phyloP scores from a whole-genome alignment of 1,140 invertebrate genomes.

The Luehdorfia chinensis region DNA sequence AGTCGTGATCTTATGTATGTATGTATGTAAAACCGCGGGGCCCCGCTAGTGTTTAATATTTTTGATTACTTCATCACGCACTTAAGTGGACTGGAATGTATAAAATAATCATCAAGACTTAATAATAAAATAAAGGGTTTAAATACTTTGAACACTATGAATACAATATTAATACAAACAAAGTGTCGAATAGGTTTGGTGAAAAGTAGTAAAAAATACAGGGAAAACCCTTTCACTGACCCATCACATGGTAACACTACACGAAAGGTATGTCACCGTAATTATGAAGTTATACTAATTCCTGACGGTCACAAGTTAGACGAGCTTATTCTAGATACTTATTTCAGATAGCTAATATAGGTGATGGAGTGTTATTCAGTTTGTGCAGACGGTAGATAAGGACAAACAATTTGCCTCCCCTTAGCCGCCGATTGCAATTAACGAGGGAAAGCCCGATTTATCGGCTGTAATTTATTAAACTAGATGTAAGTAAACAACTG shows the following conservation, averaged over 20 bases:
- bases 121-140: too few relatives aligned
- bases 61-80: too few relatives aligned
- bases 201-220: too few relatives aligned
- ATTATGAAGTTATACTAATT: slow-evolving; percentile 13
- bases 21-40: too few relatives aligned
- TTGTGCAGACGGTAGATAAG: not conserved
- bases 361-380: slow-evolving; percentile 7
- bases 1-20: too few relatives aligned
- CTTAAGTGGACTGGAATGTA: too few relatives aligned
- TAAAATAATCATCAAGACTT: too few relatives aligned
- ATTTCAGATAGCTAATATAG: not conserved
- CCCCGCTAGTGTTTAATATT: too few relatives aligned
- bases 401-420: slow-evolving; percentile 5
- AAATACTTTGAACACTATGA: too few relatives aligned
- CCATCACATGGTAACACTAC: not conserved
- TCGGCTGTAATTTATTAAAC: not conserved
- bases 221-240: too few relatives aligned
- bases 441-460: slow-evolving; percentile 9
- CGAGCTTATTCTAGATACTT: slow-evolving; percentile 1
- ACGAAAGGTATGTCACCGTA: not conserved
- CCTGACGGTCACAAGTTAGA: not conserved
- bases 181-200: too few relatives aligned
- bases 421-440: not conserved
- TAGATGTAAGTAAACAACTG: slow-evolving; percentile 10
- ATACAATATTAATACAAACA: too few relatives aligned